These are phyloP conservation scores for Hydropsyche betteni DNA, from an alignment of 2,888 invertebrate genomes.

Conservation along the genomic window DNA sequence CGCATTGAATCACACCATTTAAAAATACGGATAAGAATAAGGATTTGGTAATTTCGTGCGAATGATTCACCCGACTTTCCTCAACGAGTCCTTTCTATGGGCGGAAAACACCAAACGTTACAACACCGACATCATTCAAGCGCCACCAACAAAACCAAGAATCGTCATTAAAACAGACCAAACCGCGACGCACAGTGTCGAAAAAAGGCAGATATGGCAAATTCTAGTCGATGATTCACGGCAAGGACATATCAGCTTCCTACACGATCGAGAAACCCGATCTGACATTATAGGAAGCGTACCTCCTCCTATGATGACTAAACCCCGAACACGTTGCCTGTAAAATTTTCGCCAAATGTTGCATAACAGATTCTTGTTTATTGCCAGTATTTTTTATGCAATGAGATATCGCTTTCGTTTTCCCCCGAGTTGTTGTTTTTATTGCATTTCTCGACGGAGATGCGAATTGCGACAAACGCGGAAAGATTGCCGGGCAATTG, in stretches of 20 bases:
- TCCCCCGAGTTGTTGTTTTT: background rate
- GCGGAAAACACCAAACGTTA: no score
- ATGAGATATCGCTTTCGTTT: slow-evolving; percentile 2
- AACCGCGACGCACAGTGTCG: background rate
- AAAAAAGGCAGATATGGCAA: background rate
- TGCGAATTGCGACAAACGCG: background rate
- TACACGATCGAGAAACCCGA: slow-evolving; percentile 1
- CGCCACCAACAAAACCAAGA: background rate
- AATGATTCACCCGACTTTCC: no score
- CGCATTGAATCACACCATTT: no score
- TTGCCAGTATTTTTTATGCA: background rate
- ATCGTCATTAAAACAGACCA: background rate
- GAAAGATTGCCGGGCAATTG: slow-evolving; percentile 9
- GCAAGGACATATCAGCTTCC: slow-evolving; percentile 19
- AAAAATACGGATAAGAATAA: no score
- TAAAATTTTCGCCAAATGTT: background rate
- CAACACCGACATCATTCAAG: no score
- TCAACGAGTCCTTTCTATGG: no score
- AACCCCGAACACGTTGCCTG: background rate
- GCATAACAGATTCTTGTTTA: background rate
- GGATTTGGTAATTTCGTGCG: no score
- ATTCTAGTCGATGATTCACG: slow-evolving; percentile 25
- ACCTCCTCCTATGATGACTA: slow-evolving; percentile 1
- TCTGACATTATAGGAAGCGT: slow-evolving; percentile 1
- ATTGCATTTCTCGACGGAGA: background rate